Evolutionary conservation across 2,797 vertebrate genomes (phyloP).

Genomic region (Acanthis flammea): DNA sequence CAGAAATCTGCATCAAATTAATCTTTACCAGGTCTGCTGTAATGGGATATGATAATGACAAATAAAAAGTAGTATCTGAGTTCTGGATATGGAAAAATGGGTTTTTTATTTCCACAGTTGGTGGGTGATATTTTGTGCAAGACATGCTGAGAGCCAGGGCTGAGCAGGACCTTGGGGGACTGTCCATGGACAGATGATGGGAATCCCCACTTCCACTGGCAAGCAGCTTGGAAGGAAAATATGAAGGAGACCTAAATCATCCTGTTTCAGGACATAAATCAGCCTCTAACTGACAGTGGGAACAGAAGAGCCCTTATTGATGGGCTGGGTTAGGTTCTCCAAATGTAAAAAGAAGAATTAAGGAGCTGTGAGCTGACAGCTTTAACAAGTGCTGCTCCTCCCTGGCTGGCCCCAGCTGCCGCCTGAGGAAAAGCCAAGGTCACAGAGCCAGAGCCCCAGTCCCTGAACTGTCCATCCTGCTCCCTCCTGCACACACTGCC

Average conservation of each 20-base stretch:
- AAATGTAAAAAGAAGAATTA: not conserved
- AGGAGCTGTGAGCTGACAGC: not conserved
- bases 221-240: not conserved
- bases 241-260: not conserved
- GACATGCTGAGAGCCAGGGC: not conserved
- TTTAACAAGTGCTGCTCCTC: not conserved
- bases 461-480: not conserved
- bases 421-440: not conserved
- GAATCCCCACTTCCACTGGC: not conserved
- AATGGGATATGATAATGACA: not conserved
- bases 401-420: not conserved
- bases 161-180: not conserved
- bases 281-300: not conserved
- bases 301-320: not conserved
- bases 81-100: not conserved
- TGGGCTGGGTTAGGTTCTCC: not conserved
- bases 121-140: not conserved
- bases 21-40: not conserved
- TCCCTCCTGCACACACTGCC: no score
- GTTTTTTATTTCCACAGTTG: not conserved
- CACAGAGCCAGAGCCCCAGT: rapidly evolving
- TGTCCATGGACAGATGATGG: not conserved
- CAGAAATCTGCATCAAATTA: not conserved
- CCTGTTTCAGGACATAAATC: not conserved
- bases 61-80: not conserved